phyloP scores from a whole-genome alignment of 2,888 invertebrate species.

The Dascillus cervinus region DNA sequence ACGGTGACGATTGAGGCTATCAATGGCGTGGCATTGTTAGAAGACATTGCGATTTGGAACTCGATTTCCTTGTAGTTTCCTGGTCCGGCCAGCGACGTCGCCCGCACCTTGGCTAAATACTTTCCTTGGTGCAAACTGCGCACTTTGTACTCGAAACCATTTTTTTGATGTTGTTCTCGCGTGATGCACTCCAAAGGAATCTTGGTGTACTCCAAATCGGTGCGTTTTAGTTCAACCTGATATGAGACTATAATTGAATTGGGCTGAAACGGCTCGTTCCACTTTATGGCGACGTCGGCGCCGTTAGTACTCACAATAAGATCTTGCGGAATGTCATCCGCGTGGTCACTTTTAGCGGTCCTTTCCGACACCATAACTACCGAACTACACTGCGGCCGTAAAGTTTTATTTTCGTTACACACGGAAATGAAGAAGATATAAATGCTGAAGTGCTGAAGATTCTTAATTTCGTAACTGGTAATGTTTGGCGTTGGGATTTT shows the following conservation, averaged over 20 bases:
- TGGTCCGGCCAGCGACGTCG: conserved; percentile 53
- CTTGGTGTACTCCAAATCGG: conserved; percentile 34
- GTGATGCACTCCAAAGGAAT: conserved; percentile 46
- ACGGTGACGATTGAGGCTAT: conserved; percentile 21
- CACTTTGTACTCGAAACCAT: conserved; percentile 28
- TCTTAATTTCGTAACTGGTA: conserved; percentile 24
- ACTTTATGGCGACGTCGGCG: conserved; percentile 35
- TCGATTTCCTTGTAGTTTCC: conserved; percentile 36
- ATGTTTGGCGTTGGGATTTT: conserved; percentile 14
- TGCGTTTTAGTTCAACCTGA: conserved; percentile 47
- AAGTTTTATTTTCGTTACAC: conserved; percentile 50
- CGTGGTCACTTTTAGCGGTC: conserved; percentile 40
- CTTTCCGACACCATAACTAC: conserved; percentile 42
- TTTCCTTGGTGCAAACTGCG: conserved; percentile 46
- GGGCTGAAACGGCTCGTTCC: conserved; percentile 54
- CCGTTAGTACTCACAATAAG: conserved; percentile 20
- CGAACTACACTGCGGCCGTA: conserved; percentile 44
- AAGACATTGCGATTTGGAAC: conserved; percentile 20
- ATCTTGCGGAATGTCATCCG: conserved; percentile 38
- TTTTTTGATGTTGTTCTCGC: conserved; percentile 26
- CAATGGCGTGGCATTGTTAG: conserved; percentile 1
- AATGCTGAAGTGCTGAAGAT: conserved; percentile 50
- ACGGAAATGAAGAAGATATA: conserved; percentile 55
- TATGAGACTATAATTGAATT: conserved; percentile 61
- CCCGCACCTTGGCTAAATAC: conserved; percentile 51